Base-by-base conservation (phyloP, 2,797 vertebrate genomes). In the Amblyopsis hoosieri region DNA sequence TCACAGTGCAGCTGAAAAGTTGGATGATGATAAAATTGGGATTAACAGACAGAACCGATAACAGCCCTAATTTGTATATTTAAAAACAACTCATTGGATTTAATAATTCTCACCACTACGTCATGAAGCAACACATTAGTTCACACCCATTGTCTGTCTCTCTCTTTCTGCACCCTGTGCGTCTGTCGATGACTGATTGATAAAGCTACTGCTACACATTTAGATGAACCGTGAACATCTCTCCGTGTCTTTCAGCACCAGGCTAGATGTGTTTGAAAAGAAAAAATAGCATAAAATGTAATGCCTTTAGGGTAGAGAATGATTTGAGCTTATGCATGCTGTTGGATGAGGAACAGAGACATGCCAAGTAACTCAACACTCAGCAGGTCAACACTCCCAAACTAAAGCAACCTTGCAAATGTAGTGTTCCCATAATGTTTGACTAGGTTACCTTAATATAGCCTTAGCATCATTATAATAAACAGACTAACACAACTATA, bases 181-280 rank as follows among this genome's bases (percentile, higher is more conserved):
- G 45, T 33, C n/a, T 7, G 47, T 15, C 13, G 31, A 14, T 56
- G 75, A 82, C n/a, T 7, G 72, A 75, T 64, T 29, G 61, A 68
- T 63, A 57, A 66, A 72, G 57, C 62, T 12, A 14, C 54, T 42
- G 71, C 56, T 33, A 45, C 37, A 62, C 74, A 3, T 29, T 0
- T 29, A 29, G 23, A 29, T 29, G 23, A 29, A 29, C 23, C 3
- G 60, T 63, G 55, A 58, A 52, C 19, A 53, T 81, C 60, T 52
- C 54, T 63, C 23, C 45, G 15, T 58, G 62, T 57, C 81, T 75
- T 80, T 82, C 80, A 76, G 4, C 79, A 17, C 65, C 48, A 7
- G 64, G 68, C 79, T 51, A 45, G 58, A 71, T 42, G 37, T 42
- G 7, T 42, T 7, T 9, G 37, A 42, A 42, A 42, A 37, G 9